These are phyloP conservation scores for Diplolepis rosae DNA, from an alignment of 2,888 invertebrate species.

Conservation along the genomic window DNA sequence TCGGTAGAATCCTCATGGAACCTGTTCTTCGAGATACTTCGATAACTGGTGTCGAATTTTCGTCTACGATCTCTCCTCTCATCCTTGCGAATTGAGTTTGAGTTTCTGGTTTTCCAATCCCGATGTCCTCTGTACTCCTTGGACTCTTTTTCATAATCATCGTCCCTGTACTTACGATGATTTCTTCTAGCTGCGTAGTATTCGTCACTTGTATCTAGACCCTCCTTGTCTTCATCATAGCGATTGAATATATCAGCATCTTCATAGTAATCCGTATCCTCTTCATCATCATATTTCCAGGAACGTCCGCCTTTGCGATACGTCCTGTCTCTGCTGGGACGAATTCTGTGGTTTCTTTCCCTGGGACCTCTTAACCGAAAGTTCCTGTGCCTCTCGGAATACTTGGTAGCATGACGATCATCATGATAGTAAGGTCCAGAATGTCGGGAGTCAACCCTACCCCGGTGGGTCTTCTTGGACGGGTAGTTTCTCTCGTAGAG, in stretches of 20 bases:
- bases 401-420: background rate
- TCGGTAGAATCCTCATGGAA: constrained; percentile 34
- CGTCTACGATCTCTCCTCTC: constrained; percentile 37
- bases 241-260: constrained; percentile 31
- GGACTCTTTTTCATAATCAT: background rate
- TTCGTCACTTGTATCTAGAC: background rate
- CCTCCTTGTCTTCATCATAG: constrained; percentile 38
- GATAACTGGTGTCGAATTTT: constrained; percentile 27
- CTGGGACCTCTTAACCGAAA: constrained; percentile 39
- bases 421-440: background rate
- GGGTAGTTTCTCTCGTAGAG: constrained; percentile 42
- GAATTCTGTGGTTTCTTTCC: constrained; percentile 46
- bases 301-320: constrained; percentile 38
- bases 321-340: constrained; percentile 45
- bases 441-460: background rate
- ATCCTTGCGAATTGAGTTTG: constrained; percentile 28
- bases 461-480: constrained; percentile 34
- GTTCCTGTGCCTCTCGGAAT: constrained; percentile 41
- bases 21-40: constrained; percentile 21
- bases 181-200: background rate
- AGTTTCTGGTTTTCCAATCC: constrained; percentile 7
- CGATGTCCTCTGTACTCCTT: constrained; percentile 10
- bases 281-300: constrained; percentile 29
- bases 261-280: constrained; percentile 35
- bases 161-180: constrained; percentile 13